These are phyloP conservation scores for Rhamnusium bicolor DNA, from an alignment of 2,888 invertebrate species.

Conservation along the genomic window DNA sequence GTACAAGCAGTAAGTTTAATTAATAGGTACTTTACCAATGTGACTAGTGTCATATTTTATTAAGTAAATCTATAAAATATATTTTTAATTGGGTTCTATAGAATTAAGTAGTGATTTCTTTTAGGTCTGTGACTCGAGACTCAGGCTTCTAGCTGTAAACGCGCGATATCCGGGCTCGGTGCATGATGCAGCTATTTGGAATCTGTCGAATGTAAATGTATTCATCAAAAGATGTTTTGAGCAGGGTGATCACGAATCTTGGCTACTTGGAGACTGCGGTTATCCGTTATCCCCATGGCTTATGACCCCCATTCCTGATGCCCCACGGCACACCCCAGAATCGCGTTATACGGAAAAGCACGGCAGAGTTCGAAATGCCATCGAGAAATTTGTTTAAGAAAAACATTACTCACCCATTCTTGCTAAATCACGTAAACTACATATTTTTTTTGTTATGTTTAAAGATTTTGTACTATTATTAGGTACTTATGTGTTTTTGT, in stretches of 20 bases:
- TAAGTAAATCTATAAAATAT: too few relatives aligned
- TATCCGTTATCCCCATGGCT: constrained; percentile 16
- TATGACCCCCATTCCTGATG: constrained; percentile 6
- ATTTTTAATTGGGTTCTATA: too few relatives aligned
- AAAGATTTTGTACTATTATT: too few relatives aligned
- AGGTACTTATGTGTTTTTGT: too few relatives aligned
- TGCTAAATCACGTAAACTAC: too few relatives aligned
- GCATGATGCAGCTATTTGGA: constrained; percentile 57
- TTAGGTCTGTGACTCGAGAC: constrained; percentile 47
- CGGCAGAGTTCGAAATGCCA: neutral
- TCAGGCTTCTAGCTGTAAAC: constrained; percentile 50
- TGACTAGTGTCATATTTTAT: too few relatives aligned
- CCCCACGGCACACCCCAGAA: neutral
- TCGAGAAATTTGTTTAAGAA: too few relatives aligned
- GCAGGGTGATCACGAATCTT: constrained; percentile 44
- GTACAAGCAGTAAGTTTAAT: constrained; percentile 1
- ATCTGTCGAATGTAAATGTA: constrained; percentile 43
- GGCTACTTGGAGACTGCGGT: constrained; percentile 38
- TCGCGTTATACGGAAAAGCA: neutral
- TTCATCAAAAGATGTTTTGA: constrained; percentile 45
- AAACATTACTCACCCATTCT: too few relatives aligned
- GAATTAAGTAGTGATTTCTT: neutral
- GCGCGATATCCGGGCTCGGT: constrained; percentile 55
- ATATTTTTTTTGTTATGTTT: too few relatives aligned
- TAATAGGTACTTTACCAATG: neutral